Conservation (phyloP, 1,140 invertebrate genomes). For the Drosophila baimaii region DNA sequence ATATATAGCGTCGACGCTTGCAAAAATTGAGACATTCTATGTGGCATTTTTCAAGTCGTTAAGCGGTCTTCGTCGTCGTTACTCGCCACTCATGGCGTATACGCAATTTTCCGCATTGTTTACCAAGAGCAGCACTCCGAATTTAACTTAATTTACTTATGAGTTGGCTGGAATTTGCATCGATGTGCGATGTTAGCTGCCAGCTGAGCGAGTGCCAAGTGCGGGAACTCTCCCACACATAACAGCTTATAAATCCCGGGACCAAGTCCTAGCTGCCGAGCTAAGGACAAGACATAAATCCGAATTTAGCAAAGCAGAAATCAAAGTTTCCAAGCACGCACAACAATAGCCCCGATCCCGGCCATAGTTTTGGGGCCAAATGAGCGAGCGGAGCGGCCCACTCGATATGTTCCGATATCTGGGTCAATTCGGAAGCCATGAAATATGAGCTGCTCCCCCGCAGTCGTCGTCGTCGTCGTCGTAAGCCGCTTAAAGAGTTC, state of each 20-base stretch:
- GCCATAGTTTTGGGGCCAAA: slow-evolving; percentile 32
- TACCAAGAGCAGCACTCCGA: slow-evolving; percentile 14
- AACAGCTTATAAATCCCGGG: slow-evolving; percentile 40
- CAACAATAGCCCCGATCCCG: slow-evolving; percentile 11
- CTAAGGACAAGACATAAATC: slow-evolving; percentile 54
- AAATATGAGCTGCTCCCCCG: slow-evolving; percentile 24
- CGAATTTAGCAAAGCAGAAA: slow-evolving; percentile 42
- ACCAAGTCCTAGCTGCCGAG: slow-evolving; percentile 13
- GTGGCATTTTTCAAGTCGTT: slow-evolving; percentile 44
- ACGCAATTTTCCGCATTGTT: slow-evolving; percentile 39
- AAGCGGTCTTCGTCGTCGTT: slow-evolving; percentile 2
- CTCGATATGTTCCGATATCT: slow-evolving; percentile 37
- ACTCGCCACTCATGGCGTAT: slow-evolving; percentile 19
- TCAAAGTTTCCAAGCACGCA: slow-evolving; percentile 64
- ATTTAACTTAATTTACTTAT: slow-evolving; percentile 30
- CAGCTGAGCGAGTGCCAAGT: slow-evolving; percentile 37
- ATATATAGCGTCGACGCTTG: slow-evolving; percentile 34
- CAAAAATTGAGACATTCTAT: slow-evolving; percentile 56
- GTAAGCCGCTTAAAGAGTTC: slow-evolving; percentile 52
- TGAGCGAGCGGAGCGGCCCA: slow-evolving; percentile 12
- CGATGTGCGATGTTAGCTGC: slow-evolving; percentile 6
- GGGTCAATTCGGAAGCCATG: slow-evolving; percentile 33
- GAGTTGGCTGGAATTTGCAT: neutral
- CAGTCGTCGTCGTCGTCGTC: no score
- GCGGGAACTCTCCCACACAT: slow-evolving; percentile 48